A percentile compares a stretch with the other conserved stretches of the same genome.
These are phyloP conservation scores for Drosophila simulans DNA, from an alignment of 1,140 invertebrate species.

Conservation along the genomic window DNA sequence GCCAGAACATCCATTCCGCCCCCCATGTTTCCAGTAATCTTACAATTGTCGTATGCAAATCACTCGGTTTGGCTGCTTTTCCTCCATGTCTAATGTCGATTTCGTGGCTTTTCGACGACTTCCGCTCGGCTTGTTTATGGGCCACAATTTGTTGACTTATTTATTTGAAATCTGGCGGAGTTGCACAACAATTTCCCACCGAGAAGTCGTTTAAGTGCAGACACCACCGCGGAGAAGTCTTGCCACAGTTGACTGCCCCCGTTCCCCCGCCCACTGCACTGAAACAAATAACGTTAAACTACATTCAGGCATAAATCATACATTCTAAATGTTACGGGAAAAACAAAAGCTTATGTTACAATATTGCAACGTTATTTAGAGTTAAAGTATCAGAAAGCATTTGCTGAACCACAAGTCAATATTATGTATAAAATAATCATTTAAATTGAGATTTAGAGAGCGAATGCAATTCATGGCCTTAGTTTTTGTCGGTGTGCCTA, in stretches of 20 bases:
- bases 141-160: conserved; percentile 55
- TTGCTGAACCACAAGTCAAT: too few relatives aligned
- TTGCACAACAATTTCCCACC: conserved; percentile 50
- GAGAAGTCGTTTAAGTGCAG: conserved; percentile 76
- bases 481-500: conserved; percentile 62
- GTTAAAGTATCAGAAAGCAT: too few relatives aligned
- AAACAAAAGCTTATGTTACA: too few relatives aligned
- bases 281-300: background rate
- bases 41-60: conserved; percentile 66
- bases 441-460: too few relatives aligned
- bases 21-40: conserved; percentile 4
- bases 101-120: conserved; percentile 38
- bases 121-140: conserved; percentile 47
- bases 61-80: conserved; percentile 13
- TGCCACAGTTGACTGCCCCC: conserved; percentile 51
- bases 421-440: too few relatives aligned
- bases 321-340: too few relatives aligned
- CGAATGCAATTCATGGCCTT: too few relatives aligned
- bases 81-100: conserved; percentile 32
- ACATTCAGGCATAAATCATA: too few relatives aligned
- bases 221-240: conserved; percentile 40
- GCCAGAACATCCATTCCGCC: conserved; percentile 59
- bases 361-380: too few relatives aligned
- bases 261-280: conserved; percentile 7
- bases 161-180: conserved; percentile 66